Conservation (phyloP, 2,888 invertebrate species). For the Protophormia terraenovae region DNA sequence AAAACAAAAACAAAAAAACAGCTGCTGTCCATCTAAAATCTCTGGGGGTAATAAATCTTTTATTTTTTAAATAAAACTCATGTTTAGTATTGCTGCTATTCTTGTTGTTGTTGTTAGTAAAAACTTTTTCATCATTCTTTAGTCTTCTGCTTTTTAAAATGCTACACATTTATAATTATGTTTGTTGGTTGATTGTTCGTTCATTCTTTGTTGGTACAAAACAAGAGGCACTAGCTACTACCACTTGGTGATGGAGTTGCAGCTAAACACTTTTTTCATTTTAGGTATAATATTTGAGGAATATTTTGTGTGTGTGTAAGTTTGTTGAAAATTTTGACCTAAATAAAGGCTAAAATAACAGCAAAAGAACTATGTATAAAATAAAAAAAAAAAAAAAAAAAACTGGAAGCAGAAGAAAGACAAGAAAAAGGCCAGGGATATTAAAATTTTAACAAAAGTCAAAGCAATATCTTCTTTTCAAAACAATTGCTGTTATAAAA, state of each 20-base stretch:
- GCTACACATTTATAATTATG: not conserved
- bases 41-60: constrained; percentile 41
- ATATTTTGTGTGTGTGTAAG: not conserved
- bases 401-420: not conserved
- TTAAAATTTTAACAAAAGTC: constrained; percentile 5
- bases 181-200: too few species aligned
- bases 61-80: constrained; percentile 16
- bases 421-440: not conserved
- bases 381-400: too few species aligned
- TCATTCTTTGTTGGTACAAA: not conserved
- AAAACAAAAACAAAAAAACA: constrained; percentile 1
- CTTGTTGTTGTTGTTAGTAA: not conserved
- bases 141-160: too few species aligned
- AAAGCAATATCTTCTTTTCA: not conserved
- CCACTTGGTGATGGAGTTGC: not conserved
- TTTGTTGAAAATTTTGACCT: constrained; percentile 9
- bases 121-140: constrained; percentile 24
- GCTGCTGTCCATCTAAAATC: constrained; percentile 40
- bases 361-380: not conserved
- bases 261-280: not conserved
- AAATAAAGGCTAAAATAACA: constrained; percentile 28
- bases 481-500: not conserved
- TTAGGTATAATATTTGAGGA: not conserved
- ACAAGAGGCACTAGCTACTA: not conserved
- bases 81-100: not conserved